A percentile compares a stretch with the other conserved stretches of the same genome.
Evolutionary conservation across 2,797 vertebrate genomes (phyloP).

Genomic region (Sciurus vulgaris): DNA sequence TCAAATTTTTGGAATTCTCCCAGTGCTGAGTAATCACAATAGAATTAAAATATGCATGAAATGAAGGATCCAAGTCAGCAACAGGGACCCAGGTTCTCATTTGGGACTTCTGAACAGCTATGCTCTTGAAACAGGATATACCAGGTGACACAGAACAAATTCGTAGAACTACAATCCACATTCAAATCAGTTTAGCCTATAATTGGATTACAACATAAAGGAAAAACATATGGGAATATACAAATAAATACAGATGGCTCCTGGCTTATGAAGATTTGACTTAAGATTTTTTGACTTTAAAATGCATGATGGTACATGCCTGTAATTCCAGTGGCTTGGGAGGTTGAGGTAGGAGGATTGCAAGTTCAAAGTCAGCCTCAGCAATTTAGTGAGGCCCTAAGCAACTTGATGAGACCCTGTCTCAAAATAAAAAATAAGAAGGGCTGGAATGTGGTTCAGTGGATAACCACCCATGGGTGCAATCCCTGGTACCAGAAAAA

Average conservation of each 20-base stretch:
- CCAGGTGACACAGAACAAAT: neutral
- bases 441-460: too few relatives aligned
- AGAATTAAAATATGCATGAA: slow-evolving; percentile 2
- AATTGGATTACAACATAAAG: neutral
- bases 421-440: too few relatives aligned
- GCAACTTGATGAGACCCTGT: too few relatives aligned
- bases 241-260: neutral
- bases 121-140: neutral
- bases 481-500: too few relatives aligned
- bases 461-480: too few relatives aligned
- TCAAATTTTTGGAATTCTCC: neutral
- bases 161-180: neutral
- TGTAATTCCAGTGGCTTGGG: too few relatives aligned
- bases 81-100: neutral
- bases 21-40: neutral
- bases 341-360: too few relatives aligned
- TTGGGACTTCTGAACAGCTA: neutral
- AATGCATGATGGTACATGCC: too few relatives aligned
- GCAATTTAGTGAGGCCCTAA: too few relatives aligned
- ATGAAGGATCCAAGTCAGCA: neutral
- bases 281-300: neutral
- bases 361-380: too few relatives aligned
- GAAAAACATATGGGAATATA: neutral
- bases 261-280: neutral
- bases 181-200: neutral